Percentiles rank a stretch among this genome's conserved stretches.
phyloP scores from a whole-genome alignment of 2,113 vertebrate genomes.

The Cariama cristata region DNA sequence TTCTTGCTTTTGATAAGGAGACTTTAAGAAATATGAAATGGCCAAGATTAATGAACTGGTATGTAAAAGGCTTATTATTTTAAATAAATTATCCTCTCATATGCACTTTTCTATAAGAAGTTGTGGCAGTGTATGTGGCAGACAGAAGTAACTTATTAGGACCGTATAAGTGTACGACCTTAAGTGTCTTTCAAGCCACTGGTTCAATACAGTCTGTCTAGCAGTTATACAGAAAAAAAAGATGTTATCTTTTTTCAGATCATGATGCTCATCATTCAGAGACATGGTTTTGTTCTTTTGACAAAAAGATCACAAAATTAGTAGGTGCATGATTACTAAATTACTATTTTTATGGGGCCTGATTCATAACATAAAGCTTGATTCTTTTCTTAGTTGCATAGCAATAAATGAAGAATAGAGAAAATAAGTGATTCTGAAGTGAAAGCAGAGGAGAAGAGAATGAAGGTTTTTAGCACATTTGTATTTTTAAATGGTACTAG shows the following conservation, averaged over 20 bases:
- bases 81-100: background rate
- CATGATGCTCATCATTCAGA: background rate
- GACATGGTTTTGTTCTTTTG: background rate
- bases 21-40: background rate
- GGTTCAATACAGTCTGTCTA: background rate
- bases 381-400: background rate
- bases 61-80: background rate
- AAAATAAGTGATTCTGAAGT: background rate
- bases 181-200: background rate
- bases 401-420: background rate
- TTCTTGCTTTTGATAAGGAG: background rate
- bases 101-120: background rate
- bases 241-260: background rate
- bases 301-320: background rate
- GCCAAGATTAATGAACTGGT: background rate
- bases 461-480: background rate
- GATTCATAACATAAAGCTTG: background rate
- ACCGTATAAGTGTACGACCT: background rate
- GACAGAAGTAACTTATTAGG: background rate
- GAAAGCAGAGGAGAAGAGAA: background rate
- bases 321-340: background rate
- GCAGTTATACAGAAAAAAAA: background rate
- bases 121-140: background rate
- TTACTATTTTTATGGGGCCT: slow-evolving; percentile 6
- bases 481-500: background rate